Evolutionary conservation across 1,140 invertebrate genomes (phyloP).

Genomic region (Solenopsis invicta): DNA sequence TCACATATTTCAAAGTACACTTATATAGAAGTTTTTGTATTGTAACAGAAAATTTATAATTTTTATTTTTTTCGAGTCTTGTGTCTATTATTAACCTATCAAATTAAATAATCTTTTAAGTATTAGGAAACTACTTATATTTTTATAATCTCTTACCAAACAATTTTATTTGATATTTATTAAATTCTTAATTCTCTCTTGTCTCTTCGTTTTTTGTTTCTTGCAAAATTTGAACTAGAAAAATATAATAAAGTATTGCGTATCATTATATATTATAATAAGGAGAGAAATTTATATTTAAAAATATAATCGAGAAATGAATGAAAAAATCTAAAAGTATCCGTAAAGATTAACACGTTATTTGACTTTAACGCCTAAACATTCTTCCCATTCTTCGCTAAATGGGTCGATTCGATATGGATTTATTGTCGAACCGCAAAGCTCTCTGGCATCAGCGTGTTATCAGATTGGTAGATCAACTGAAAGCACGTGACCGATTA

Average conservation of each 20-base stretch:
- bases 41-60: too few relatives aligned
- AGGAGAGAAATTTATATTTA: background rate
- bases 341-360: background rate
- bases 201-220: background rate
- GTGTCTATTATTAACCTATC: too few relatives aligned
- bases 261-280: background rate
- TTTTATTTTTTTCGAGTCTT: too few relatives aligned
- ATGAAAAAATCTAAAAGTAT: background rate
- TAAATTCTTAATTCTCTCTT: background rate
- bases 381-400: constrained; percentile 8
- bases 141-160: background rate
- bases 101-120: background rate
- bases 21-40: too few relatives aligned
- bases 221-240: background rate
- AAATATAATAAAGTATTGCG: background rate
- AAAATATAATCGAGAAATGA: background rate
- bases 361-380: background rate
- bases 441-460: constrained; percentile 27
- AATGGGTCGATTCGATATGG: constrained; percentile 34
- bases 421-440: constrained; percentile 52
- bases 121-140: background rate
- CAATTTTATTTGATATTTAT: background rate
- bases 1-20: too few relatives aligned
- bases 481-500: constrained; percentile 59
- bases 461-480: constrained; percentile 60